These are phyloP conservation scores for Portevinia maculata DNA, from an alignment of 2,888 invertebrate species.

Conservation along the genomic window DNA sequence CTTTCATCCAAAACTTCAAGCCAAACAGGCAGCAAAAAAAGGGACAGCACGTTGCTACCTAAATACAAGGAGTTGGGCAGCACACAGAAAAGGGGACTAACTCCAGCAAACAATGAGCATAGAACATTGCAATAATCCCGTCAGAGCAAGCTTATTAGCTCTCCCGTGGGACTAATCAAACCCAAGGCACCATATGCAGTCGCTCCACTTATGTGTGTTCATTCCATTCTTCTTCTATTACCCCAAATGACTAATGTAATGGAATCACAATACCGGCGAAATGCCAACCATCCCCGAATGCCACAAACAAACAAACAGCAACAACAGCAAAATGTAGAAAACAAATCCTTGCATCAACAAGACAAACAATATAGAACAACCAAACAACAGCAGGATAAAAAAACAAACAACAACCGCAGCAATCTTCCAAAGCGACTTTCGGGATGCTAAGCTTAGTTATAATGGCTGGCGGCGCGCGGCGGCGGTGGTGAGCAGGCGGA, in stretches of 20 bases:
- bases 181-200: constrained; percentile 70
- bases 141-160: constrained; percentile 65
- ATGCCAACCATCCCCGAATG: background rate
- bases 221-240: constrained; percentile 70
- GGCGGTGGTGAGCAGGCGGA: background rate
- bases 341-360: constrained; percentile 68
- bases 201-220: constrained; percentile 63
- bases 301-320: constrained; percentile 44
- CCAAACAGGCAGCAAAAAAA: no score
- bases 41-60: no score
- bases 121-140: constrained; percentile 52
- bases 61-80: no score
- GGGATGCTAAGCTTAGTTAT: constrained; percentile 37
- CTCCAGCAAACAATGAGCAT: constrained; percentile 40
- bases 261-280: constrained; percentile 59
- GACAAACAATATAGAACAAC: constrained; percentile 45
- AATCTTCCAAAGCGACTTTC: constrained; percentile 52
- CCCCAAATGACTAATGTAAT: constrained; percentile 74
- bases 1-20: no score
- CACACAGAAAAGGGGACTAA: constrained; percentile 11
- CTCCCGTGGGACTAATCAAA: constrained; percentile 73
- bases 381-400: constrained; percentile 16
- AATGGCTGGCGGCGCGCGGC: constrained; percentile 16
- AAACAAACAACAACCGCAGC: constrained; percentile 30
- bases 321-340: constrained; percentile 51